Conservation (phyloP, 2,797 vertebrate genomes). For the Peromyscus eremicus region DNA sequence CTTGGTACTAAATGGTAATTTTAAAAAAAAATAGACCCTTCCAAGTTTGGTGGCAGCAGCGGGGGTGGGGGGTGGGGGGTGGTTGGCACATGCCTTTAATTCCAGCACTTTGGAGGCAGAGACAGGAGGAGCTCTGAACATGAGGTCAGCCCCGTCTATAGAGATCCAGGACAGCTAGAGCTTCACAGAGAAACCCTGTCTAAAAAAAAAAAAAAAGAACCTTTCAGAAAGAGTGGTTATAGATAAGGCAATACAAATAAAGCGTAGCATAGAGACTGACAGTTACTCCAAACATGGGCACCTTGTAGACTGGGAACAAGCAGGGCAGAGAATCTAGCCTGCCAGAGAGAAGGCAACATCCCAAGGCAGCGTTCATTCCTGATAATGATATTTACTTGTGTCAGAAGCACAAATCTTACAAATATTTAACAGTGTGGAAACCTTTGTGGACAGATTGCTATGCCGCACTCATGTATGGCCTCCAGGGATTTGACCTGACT, state of each 20-base stretch:
- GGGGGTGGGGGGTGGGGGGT: too few species aligned
- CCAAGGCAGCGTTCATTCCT: neutral
- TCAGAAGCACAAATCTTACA: neutral
- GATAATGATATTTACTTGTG: neutral
- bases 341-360: neutral
- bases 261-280: neutral
- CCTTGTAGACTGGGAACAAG: neutral
- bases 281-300: neutral
- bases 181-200: neutral
- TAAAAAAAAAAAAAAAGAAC: neutral
- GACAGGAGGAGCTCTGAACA: neutral
- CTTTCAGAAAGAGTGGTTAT: neutral
- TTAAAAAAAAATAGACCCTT: conserved; percentile 25
- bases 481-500: neutral
- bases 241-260: neutral
- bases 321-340: neutral
- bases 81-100: neutral
- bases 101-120: too few species aligned
- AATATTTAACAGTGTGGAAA: conserved; percentile 15
- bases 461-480: too few species aligned
- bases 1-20: conserved; percentile 49
- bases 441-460: neutral
- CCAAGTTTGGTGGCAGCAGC: neutral
- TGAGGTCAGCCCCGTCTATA: neutral
- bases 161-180: neutral